A percentile compares a stretch with the other conserved stretches of the same genome.
These are phyloP conservation scores for Solenopsis invicta DNA, from an alignment of 1,140 invertebrate species.

Conservation along the genomic window DNA sequence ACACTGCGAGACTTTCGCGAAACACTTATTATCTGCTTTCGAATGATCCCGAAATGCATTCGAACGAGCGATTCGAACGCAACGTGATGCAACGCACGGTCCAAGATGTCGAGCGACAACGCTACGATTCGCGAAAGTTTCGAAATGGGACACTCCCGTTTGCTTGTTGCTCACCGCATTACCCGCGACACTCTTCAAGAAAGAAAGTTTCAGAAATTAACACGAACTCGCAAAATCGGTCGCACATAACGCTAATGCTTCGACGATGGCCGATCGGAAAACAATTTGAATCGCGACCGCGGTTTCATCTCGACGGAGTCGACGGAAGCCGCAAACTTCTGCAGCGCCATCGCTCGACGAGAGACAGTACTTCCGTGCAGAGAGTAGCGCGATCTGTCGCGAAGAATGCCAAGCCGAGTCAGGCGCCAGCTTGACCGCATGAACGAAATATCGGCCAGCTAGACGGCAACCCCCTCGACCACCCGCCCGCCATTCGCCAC, in stretches of 20 bases:
- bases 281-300: constrained; percentile 1
- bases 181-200: not conserved
- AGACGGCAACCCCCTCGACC: constrained; percentile 68
- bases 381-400: constrained; percentile 51
- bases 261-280: not conserved
- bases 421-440: constrained; percentile 77
- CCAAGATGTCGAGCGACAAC: not conserved
- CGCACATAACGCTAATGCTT: too few species aligned
- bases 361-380: not conserved
- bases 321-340: not conserved
- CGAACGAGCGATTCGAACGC: not conserved
- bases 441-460: constrained; percentile 60
- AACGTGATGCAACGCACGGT: not conserved
- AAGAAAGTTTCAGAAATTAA: not conserved
- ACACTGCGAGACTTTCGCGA: not conserved
- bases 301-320: not conserved
- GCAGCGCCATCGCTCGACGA: constrained; percentile 20
- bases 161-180: not conserved
- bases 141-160: not conserved
- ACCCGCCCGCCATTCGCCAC: not conserved
- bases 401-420: constrained; percentile 66
- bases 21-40: not conserved
- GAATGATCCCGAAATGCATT: not conserved
- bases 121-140: not conserved
- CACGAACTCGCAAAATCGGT: too few species aligned